Conservation (phyloP, 2,113 vertebrate genomes). For the Antigone vipio region DNA sequence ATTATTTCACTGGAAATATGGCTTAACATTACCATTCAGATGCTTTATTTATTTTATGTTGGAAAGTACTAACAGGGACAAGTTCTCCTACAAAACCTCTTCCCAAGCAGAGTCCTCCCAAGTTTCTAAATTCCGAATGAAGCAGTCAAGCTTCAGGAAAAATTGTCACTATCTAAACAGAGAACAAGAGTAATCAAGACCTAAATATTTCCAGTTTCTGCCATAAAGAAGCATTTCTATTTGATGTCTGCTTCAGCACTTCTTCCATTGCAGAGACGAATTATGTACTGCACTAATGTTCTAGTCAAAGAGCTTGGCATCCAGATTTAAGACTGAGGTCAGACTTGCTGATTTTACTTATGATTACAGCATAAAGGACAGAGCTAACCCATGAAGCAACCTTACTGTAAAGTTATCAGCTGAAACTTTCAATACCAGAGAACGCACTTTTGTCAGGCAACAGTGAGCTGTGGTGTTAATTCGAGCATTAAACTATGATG, state of each 20-base stretch:
- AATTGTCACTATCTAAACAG: background rate
- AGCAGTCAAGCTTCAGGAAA: background rate
- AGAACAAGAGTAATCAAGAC: background rate
- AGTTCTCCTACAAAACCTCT: background rate
- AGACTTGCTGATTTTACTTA: background rate
- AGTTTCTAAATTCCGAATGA: background rate
- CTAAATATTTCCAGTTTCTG: too few species aligned
- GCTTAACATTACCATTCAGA: background rate
- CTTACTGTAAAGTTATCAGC: background rate
- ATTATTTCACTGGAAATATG: background rate
- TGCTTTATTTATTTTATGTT: background rate
- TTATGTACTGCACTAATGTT: background rate
- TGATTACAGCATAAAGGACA: background rate
- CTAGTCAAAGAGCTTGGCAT: background rate
- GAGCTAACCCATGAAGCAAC: background rate
- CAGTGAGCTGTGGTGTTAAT: background rate
- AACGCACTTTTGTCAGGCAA: background rate
- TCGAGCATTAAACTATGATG: background rate
- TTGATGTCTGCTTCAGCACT: background rate
- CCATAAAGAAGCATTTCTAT: too few species aligned
- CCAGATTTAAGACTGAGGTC: background rate
- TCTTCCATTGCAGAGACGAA: background rate
- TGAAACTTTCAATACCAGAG: background rate
- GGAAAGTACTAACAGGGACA: fast-evolving
- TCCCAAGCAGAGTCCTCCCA: background rate